Conservation (phyloP, 2,797 vertebrate genomes). For the Xiphorhynchus erythropygius region DNA sequence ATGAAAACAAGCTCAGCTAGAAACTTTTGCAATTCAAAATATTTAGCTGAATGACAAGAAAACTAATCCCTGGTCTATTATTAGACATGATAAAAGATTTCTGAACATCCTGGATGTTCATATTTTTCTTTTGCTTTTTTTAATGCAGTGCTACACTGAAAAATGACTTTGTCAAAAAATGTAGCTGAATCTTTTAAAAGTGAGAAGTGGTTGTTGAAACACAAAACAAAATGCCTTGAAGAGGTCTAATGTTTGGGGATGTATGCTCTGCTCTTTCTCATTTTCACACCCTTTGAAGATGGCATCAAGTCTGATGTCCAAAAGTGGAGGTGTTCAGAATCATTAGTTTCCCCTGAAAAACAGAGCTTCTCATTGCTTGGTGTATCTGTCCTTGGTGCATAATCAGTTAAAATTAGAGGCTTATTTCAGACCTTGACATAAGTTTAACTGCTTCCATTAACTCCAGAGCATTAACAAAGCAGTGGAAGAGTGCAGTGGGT, state of each 20-base stretch:
- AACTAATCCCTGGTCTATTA: slow-evolving; percentile 37
- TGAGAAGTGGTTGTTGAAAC: neutral
- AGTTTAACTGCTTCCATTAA: neutral
- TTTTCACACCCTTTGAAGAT: neutral
- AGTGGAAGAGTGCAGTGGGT: neutral
- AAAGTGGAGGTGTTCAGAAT: neutral
- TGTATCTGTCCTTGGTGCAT: neutral
- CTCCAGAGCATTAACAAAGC: neutral
- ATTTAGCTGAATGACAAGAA: slow-evolving; percentile 44
- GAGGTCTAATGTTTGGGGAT: neutral
- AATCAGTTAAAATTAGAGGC: neutral
- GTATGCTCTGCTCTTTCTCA: neutral
- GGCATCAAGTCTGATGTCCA: neutral
- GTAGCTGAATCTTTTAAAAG: neutral
- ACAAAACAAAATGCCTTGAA: neutral
- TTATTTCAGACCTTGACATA: neutral
- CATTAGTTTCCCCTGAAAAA: neutral
- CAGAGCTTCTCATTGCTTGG: neutral
- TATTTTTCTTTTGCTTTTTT: slow-evolving; percentile 42
- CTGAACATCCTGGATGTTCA: slow-evolving; percentile 4
- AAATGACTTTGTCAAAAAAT: slow-evolving; percentile 13
- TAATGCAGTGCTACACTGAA: slow-evolving; percentile 47
- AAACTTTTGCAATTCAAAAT: slow-evolving; percentile 47
- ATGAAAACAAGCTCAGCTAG: neutral
- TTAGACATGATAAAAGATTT: slow-evolving; percentile 39